Evolutionary conservation across 2,113 vertebrate species (phyloP).

Genomic region (Zosterops japonicus): DNA sequence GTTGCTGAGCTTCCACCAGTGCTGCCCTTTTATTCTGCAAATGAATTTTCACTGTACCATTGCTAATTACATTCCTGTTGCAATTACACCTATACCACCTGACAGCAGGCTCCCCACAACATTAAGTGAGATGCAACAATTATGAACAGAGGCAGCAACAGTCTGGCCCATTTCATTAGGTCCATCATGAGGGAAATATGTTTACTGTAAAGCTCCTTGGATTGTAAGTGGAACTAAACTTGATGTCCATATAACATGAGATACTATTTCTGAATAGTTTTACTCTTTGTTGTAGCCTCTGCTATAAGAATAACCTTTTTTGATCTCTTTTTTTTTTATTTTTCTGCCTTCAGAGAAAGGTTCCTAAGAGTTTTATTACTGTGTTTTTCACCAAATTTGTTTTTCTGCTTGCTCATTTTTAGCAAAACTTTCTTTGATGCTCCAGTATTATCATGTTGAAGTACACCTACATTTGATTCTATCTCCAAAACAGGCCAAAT

Average conservation of each 20-base stretch:
- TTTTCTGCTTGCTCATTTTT: constrained; percentile 15
- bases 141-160: neutral
- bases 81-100: neutral
- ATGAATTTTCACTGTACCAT: neutral
- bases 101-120: neutral
- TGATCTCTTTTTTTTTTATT: neutral
- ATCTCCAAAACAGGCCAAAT: constrained; percentile 25
- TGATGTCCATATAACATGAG: neutral
- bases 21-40: neutral
- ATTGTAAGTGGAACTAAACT: neutral
- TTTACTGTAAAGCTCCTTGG: neutral
- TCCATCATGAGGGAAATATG: neutral
- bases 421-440: constrained; percentile 1
- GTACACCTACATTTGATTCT: constrained; percentile 28
- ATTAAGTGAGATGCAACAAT: neutral
- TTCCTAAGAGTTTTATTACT: neutral
- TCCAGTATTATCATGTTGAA: neutral
- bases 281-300: neutral
- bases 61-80: neutral
- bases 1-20: neutral
- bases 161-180: neutral
- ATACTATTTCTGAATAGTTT: neutral
- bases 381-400: neutral
- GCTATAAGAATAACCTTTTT: neutral
- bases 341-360: neutral